Evolutionary conservation across 2,888 invertebrate genomes (phyloP), one percentile per base, ranked within the genome.

Genomic region (Tupiocoris notatus): DNA sequence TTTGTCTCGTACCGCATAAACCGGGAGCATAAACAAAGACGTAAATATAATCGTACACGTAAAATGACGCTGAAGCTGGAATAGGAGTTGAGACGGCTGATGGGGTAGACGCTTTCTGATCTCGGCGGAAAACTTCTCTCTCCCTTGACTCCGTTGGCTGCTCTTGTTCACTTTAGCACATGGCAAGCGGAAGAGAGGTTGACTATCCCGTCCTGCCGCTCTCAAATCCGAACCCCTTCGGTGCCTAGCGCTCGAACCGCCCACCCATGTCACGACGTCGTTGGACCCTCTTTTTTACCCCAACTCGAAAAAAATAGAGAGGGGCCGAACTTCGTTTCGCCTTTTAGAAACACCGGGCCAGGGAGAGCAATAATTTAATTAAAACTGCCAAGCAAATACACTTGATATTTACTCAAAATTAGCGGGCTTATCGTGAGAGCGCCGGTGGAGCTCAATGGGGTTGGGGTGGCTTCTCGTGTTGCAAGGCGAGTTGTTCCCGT

Each of bases 371-470:
- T 64, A 64, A 64, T 64, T 64, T 25, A 64, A 24, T 64, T 64
- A 64, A 64, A 64, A 64, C 64, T 64, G 64, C 25, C 25, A n/a
- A 17, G 64, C 25, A 64, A 64, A 23, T 24, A 64, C 18, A 18
- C 64, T 18, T 2, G 25, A 64, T 64, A 64, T 64, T 64, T 64
- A 64, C 64, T 64, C 64, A 24, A 24, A 64, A 18, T n/a, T 18
- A 18, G n/a, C n/a, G 59, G 59, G 18, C 17, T n/a, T 59, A 18
- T 59, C 59, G 17, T 18, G 59, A 59, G 16, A 39, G 39, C 39
- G 39, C 39, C 12, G 39, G 39, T 7, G 39, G 39, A 39, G 39
- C 12, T 39, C 39, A 39, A 12, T 7, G 39, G 3, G 39, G 39
- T 7, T 39, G 39, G 39, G 39, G 39, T 39, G 6, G 39, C 12